Evolutionary conservation across 2,113 vertebrate species (phyloP).

Genomic region (Hemiscyllium ocellatum): DNA sequence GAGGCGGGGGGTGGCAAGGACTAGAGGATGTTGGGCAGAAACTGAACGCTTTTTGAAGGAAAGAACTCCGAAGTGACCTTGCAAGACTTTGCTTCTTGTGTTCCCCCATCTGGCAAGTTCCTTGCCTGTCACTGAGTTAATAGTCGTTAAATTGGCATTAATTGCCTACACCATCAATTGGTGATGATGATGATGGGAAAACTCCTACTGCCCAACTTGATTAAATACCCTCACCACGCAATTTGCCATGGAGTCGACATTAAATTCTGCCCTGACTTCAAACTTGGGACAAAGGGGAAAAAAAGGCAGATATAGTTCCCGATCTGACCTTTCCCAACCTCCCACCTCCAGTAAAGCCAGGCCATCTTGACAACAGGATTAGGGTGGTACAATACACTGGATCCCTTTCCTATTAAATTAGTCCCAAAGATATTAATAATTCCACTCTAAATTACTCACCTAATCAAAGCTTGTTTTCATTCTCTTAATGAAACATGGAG

Average conservation of each 20-base stretch:
- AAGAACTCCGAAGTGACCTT: background rate
- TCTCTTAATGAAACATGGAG: background rate
- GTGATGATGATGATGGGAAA: background rate
- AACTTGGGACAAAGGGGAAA: background rate
- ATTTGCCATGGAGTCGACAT: background rate
- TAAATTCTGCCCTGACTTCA: background rate
- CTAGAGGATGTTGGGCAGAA: background rate
- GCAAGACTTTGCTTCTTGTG: too few relatives aligned
- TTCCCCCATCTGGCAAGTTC: background rate
- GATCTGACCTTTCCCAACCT: too few relatives aligned
- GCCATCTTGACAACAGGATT: too few relatives aligned
- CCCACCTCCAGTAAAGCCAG: too few relatives aligned
- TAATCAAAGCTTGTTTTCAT: background rate
- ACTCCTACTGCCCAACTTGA: background rate
- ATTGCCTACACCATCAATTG: background rate
- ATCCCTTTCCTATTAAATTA: background rate
- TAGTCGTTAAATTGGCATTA: background rate
- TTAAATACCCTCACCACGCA: background rate
- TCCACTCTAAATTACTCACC: background rate
- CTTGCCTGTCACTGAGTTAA: background rate
- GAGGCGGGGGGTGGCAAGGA: too few relatives aligned
- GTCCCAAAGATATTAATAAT: background rate
- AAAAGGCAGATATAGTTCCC: too few relatives aligned
- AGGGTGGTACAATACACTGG: background rate
- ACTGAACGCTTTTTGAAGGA: background rate